Percentiles rank a stretch among this genome's conserved stretches.
phyloP scores from a whole-genome alignment of 2,888 invertebrate genomes.

The Lissonota sp. region DNA sequence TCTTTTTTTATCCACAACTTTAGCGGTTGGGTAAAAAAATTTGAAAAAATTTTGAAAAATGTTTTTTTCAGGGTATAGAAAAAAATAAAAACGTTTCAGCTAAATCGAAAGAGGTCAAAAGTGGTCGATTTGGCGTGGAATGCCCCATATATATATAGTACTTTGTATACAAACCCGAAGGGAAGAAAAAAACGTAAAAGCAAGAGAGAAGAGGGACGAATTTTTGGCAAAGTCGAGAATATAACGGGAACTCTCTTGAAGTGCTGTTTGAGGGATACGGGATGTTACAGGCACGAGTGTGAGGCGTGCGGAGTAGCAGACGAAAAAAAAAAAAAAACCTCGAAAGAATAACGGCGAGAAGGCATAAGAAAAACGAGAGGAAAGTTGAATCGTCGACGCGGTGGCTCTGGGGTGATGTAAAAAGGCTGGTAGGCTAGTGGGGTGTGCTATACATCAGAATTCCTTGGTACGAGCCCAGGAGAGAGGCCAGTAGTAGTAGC shows the following conservation, averaged over 20 bases:
- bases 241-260: slow-evolving; percentile 45
- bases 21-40: too few species aligned
- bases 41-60: too few species aligned
- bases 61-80: too few species aligned
- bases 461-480: slow-evolving; percentile 48
- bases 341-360: slow-evolving; percentile 40
- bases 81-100: too few species aligned
- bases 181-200: slow-evolving; percentile 33
- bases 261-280: slow-evolving; percentile 41
- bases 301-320: slow-evolving; percentile 35
- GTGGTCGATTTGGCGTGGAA: too few species aligned
- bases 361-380: slow-evolving; percentile 50
- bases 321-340: slow-evolving; percentile 38
- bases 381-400: slow-evolving; percentile 37
- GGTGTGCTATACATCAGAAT: slow-evolving; percentile 23
- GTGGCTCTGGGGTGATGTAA: slow-evolving; percentile 29
- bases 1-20: too few species aligned
- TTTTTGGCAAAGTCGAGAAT: slow-evolving; percentile 37
- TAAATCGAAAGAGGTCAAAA: too few species aligned
- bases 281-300: slow-evolving; percentile 29
- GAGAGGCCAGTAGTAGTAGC: slow-evolving; percentile 45
- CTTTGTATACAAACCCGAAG: not conserved
- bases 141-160: too few species aligned
- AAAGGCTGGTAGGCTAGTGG: slow-evolving; percentile 52
- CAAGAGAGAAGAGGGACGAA: not conserved